phyloP scores from a whole-genome alignment of 2,113 vertebrate genomes.

The Platysternon megacephalum region DNA sequence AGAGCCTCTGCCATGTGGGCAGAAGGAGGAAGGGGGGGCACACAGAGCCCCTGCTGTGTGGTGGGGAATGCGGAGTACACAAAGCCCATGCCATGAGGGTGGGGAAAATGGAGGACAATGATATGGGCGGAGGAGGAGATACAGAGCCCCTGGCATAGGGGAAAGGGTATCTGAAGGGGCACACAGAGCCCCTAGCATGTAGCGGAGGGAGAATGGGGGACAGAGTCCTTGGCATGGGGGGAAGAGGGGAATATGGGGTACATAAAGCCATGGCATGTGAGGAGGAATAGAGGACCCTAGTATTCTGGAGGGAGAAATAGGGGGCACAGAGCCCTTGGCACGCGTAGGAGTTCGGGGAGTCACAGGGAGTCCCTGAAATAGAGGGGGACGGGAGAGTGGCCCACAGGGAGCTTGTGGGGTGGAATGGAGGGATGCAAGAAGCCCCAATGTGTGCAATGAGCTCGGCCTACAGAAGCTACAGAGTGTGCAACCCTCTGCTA shows the following conservation, averaged over 20 bases:
- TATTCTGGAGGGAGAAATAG: not conserved
- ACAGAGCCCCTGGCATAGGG: not conserved
- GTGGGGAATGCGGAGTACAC: not conserved
- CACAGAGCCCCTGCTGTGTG: not conserved
- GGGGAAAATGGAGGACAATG: not conserved
- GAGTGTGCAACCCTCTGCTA: not conserved
- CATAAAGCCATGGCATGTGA: not conserved
- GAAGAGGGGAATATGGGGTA: not conserved
- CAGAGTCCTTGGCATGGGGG: not conserved
- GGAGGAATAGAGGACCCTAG: not conserved
- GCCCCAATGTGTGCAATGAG: not conserved
- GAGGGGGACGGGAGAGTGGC: not conserved
- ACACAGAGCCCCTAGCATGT: not conserved
- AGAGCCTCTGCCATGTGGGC: not conserved
- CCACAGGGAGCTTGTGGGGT: not conserved
- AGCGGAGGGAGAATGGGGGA: not conserved
- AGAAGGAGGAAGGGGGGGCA: not conserved
- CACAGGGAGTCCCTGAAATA: not conserved
- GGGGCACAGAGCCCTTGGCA: not conserved
- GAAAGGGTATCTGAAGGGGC: not conserved
- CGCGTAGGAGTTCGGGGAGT: too few species aligned
- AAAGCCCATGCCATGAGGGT: not conserved
- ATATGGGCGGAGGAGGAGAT: not conserved
- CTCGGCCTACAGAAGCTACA: too few species aligned
- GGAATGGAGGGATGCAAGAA: not conserved